phyloP scores from a whole-genome alignment of 2,797 vertebrate genomes.

The Parambassis ranga region DNA sequence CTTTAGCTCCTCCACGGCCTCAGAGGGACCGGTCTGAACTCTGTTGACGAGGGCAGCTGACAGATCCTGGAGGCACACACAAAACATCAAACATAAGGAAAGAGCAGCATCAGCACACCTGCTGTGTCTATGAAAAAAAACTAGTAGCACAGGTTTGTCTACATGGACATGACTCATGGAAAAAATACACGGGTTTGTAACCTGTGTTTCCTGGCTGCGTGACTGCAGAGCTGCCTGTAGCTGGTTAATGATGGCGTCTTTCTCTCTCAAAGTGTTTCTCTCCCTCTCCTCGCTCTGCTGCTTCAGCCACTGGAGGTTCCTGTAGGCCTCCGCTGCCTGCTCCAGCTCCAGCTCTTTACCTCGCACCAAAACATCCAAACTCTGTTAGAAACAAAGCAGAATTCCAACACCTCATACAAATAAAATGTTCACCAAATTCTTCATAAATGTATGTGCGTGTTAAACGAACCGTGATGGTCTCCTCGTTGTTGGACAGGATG shows the following conservation, averaged over 20 bases:
- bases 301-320: slow-evolving; percentile 90
- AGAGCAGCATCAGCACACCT: slow-evolving; percentile 14
- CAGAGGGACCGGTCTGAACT: slow-evolving; percentile 78
- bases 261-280: slow-evolving; percentile 83
- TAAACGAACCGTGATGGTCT: slow-evolving; percentile 87
- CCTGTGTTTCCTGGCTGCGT: slow-evolving; percentile 90
- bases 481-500: slow-evolving; percentile 89
- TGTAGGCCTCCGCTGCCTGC: slow-evolving; percentile 85
- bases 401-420: too few species aligned
- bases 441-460: too few species aligned
- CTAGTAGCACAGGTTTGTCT: slow-evolving; percentile 34
- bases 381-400: too few species aligned
- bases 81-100: not conserved
- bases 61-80: slow-evolving; percentile 81
- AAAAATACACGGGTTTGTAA: slow-evolving; percentile 44
- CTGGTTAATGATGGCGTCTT: slow-evolving; percentile 86
- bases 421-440: too few species aligned
- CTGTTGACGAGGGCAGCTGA: slow-evolving; percentile 84
- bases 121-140: slow-evolving; percentile 5
- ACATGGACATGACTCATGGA: slow-evolving; percentile 3
- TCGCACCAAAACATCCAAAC: slow-evolving; percentile 87
- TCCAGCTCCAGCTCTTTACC: slow-evolving; percentile 91
- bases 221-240: slow-evolving; percentile 88
- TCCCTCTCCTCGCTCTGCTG: slow-evolving; percentile 87
- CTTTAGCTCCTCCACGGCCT: slow-evolving; percentile 86